Conservation (phyloP, 2,888 invertebrate genomes). For the Ellobium chinense region DNA sequence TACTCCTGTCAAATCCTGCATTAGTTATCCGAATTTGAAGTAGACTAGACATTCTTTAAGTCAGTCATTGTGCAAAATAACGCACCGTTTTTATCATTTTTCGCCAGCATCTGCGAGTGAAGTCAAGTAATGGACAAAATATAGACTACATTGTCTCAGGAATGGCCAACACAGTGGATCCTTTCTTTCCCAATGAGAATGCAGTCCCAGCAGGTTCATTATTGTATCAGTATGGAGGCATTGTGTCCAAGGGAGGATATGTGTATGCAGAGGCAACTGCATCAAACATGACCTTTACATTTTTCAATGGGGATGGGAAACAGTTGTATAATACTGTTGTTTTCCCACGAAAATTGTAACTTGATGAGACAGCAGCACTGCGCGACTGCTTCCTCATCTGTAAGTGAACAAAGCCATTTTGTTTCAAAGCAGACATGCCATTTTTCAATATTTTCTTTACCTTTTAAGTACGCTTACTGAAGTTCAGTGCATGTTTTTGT, state of each 20-base stretch:
- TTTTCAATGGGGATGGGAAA: constrained; percentile 64
- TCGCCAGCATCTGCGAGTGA: constrained; percentile 69
- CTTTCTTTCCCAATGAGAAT: constrained; percentile 69
- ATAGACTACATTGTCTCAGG: constrained; percentile 79
- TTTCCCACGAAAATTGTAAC: constrained; percentile 58
- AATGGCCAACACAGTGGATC: constrained; percentile 78
- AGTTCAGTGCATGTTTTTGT: no score
- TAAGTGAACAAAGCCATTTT: no score
- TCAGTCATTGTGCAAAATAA: no score
- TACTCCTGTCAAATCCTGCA: no score
- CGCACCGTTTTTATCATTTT: constrained; percentile 16
- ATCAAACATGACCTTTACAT: constrained; percentile 69
- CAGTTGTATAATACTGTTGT: constrained; percentile 63
- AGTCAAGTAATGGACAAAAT: constrained; percentile 54
- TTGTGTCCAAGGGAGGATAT: constrained; percentile 76
- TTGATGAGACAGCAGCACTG: no score
- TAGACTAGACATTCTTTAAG: no score
- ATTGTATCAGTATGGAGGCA: constrained; percentile 76
- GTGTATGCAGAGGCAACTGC: constrained; percentile 68
- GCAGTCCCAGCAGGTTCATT: constrained; percentile 69
- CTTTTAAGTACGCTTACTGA: no score
- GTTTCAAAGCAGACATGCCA: no score
- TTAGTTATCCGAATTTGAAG: no score
- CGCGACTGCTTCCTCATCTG: no score
- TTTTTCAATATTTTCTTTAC: no score